A percentile compares a stretch with the other conserved stretches of the same genome.
phyloP scores from a whole-genome alignment of 2,888 invertebrate species.

The Epistrophe grossulariae region DNA sequence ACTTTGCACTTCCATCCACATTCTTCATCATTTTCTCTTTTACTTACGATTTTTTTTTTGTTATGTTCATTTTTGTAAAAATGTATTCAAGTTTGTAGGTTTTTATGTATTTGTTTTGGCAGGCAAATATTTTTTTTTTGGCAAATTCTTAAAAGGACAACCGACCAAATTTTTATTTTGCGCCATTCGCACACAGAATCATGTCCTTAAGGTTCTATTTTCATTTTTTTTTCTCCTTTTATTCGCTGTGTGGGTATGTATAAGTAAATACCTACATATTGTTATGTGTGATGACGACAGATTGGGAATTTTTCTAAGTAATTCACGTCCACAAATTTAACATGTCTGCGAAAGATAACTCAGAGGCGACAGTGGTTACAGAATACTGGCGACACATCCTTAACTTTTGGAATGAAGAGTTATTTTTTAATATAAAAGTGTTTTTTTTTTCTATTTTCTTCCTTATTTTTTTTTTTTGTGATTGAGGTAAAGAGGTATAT shows the following conservation, averaged over 20 bases:
- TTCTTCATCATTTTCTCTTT: constrained; percentile 34
- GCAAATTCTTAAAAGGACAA: constrained; percentile 40
- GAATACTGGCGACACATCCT: constrained; percentile 62
- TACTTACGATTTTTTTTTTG: background rate
- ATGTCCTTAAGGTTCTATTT: constrained; percentile 19
- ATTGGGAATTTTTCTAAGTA: constrained; percentile 64
- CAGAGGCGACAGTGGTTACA: constrained; percentile 38
- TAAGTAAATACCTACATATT: background rate
- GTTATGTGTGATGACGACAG: constrained; percentile 47
- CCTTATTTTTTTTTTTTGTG: background rate
- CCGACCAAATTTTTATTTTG: constrained; percentile 59
- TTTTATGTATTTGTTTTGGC: constrained; percentile 64
- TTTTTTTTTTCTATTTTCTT: constrained; percentile 45
- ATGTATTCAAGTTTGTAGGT: constrained; percentile 4
- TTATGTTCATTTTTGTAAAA: background rate
- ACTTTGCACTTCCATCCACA: constrained; percentile 60
- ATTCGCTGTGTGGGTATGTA: background rate
- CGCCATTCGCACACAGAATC: constrained; percentile 21
- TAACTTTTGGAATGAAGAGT: constrained; percentile 51
- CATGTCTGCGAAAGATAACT: constrained; percentile 38
- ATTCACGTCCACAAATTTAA: constrained; percentile 60
- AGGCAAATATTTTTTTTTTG: constrained; percentile 52
- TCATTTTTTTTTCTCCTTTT: constrained; percentile 6
- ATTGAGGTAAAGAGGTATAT: background rate
- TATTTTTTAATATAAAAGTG: constrained; percentile 68